phyloP scores from a whole-genome alignment of 2,888 invertebrate species.

The Trichopoda pennipes region DNA sequence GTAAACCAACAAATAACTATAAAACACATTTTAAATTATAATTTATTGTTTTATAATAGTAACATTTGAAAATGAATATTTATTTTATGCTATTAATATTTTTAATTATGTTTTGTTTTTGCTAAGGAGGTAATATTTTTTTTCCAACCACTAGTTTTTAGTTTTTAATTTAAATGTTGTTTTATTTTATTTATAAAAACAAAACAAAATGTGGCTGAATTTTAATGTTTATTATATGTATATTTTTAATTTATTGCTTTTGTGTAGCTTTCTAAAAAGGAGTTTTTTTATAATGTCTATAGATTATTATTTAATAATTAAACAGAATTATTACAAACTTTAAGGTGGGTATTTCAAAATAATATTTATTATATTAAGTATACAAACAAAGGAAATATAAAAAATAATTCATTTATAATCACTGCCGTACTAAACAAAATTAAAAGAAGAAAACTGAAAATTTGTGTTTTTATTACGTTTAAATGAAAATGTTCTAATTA shows the following conservation, averaged over 20 bases:
- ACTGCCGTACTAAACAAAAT: slow-evolving; percentile 38
- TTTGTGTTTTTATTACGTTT: background rate
- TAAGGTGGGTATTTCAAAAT: slow-evolving; percentile 64
- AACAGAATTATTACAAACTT: slow-evolving; percentile 59
- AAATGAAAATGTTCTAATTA: slow-evolving; percentile 33
- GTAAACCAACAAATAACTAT: slow-evolving; percentile 67
- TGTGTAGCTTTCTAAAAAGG: slow-evolving; percentile 52
- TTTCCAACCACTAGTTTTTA: slow-evolving; percentile 66
- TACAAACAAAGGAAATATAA: background rate
- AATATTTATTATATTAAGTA: slow-evolving; percentile 30
- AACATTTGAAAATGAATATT: slow-evolving; percentile 64
- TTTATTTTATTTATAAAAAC: slow-evolving; percentile 12
- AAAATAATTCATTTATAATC: slow-evolving; percentile 53
- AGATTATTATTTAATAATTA: slow-evolving; percentile 49
- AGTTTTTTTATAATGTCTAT: slow-evolving; percentile 22
- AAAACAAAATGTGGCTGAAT: slow-evolving; percentile 36
- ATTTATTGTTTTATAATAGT: slow-evolving; percentile 50
- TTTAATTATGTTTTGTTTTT: slow-evolving; percentile 73
- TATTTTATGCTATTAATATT: slow-evolving; percentile 41
- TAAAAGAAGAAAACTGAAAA: background rate
- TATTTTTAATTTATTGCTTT: slow-evolving; percentile 58
- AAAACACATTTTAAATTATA: slow-evolving; percentile 55
- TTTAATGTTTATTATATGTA: slow-evolving; percentile 42
- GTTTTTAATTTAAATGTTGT: slow-evolving; percentile 6
- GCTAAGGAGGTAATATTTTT: slow-evolving; percentile 79